Conservation (phyloP, 1,140 invertebrate species). For the Cotesia chilonis region DNA sequence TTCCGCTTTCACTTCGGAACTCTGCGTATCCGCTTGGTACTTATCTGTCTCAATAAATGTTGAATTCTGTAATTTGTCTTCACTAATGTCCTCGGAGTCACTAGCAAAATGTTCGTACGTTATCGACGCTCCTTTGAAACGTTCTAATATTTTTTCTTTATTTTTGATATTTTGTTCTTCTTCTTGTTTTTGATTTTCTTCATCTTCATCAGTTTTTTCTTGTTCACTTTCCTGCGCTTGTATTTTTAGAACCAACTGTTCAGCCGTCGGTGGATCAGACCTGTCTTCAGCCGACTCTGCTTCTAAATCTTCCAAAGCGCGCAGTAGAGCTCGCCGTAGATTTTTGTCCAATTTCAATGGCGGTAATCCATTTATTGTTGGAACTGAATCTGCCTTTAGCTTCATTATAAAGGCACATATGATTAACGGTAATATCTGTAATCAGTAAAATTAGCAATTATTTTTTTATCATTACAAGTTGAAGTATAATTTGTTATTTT, state of each 20-base stretch:
- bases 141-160: constrained; percentile 39
- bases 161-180: not conserved
- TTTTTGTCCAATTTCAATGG: constrained; percentile 74
- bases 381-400: not conserved
- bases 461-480: not conserved
- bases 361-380: constrained; percentile 52
- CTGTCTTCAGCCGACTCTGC: constrained; percentile 59
- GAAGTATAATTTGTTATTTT: too few relatives aligned
- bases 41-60: constrained; percentile 56
- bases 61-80: constrained; percentile 63
- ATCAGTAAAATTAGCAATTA: constrained; percentile 4
- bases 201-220: not conserved
- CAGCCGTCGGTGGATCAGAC: constrained; percentile 9
- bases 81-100: constrained; percentile 53
- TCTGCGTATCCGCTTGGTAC: constrained; percentile 36
- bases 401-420: constrained; percentile 2
- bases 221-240: not conserved
- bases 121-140: constrained; percentile 44
- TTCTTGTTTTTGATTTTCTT: too few relatives aligned
- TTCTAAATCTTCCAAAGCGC: constrained; percentile 75
- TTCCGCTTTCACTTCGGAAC: constrained; percentile 30
- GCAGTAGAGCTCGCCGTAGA: constrained; percentile 74
- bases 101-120: constrained; percentile 53
- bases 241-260: constrained; percentile 29
- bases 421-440: constrained; percentile 22